These are phyloP conservation scores for Myotis lucifugus DNA, from an alignment of 2,113 vertebrate genomes.

Conservation along the genomic window DNA sequence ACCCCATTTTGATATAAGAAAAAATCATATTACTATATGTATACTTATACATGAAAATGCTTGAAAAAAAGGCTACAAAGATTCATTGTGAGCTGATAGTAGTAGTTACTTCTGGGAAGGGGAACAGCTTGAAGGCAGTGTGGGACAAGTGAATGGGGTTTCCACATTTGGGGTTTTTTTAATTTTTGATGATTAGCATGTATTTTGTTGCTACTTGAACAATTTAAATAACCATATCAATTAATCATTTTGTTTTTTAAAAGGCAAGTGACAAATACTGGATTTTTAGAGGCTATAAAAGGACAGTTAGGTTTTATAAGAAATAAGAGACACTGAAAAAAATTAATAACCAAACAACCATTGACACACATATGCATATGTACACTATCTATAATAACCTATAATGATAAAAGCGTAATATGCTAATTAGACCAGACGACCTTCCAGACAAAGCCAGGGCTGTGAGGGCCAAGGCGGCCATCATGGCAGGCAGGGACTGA, in stretches of 20 bases:
- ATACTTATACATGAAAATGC: background rate
- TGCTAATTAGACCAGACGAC: too few relatives aligned
- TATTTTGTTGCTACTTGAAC: background rate
- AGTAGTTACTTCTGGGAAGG: background rate
- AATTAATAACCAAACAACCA: background rate
- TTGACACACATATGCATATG: background rate
- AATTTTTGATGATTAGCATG: background rate
- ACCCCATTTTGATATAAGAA: background rate
- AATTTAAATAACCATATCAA: slow-evolving; percentile 2
- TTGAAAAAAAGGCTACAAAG: background rate
- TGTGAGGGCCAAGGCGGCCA: too few relatives aligned
- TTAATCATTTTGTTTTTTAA: slow-evolving; percentile 15
- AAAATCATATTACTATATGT: background rate
- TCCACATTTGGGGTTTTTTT: background rate
- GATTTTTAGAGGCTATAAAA: background rate
- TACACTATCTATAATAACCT: too few relatives aligned
- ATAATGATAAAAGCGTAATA: too few relatives aligned
- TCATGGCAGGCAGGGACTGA: too few relatives aligned
- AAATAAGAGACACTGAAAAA: slow-evolving; percentile 12
- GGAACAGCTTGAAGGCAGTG: background rate
- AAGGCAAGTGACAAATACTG: background rate
- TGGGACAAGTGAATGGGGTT: background rate
- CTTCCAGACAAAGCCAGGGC: too few relatives aligned
- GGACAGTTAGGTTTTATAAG: background rate
- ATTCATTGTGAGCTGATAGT: background rate